Conservation (phyloP, 2,113 vertebrate genomes). For the Pluvialis apricaria region DNA sequence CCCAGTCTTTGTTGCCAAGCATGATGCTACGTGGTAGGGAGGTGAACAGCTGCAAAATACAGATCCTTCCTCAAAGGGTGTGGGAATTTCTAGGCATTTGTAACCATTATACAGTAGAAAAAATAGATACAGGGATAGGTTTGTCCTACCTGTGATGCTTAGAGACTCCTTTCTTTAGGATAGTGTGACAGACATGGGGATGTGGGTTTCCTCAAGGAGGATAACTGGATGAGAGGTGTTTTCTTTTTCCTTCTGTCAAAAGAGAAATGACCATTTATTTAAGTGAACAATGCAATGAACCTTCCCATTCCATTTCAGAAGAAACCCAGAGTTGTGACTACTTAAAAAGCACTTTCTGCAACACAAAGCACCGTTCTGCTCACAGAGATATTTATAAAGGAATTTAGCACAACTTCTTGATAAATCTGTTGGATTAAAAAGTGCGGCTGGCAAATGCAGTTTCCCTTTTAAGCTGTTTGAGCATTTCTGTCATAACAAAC, state of each 20-base stretch:
- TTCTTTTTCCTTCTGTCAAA: conserved; percentile 29
- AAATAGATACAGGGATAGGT: not conserved
- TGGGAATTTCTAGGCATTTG: not conserved
- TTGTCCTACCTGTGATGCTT: not conserved
- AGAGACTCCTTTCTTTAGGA: not conserved
- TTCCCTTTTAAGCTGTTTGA: conserved; percentile 63
- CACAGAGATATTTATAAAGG: conserved; percentile 37
- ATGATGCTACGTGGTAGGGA: not conserved
- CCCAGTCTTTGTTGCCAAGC: not conserved
- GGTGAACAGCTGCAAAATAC: not conserved
- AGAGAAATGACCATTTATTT: not conserved
- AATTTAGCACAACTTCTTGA: conserved; percentile 66
- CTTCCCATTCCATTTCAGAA: not conserved
- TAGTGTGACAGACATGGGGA: not conserved
- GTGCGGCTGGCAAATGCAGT: conserved; percentile 14
- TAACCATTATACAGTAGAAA: not conserved
- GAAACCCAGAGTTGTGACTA: conserved; percentile 7
- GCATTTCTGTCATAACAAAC: conserved; percentile 74
- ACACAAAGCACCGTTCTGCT: conserved; percentile 6
- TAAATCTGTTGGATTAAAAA: conserved; percentile 64
- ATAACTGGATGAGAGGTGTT: not conserved
- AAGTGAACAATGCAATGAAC: not conserved
- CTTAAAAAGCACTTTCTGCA: conserved; percentile 15
- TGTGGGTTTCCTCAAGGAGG: not conserved
- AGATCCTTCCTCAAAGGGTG: not conserved